Conservation (phyloP, 1,140 invertebrate genomes). For the Drosophila auraria region DNA sequence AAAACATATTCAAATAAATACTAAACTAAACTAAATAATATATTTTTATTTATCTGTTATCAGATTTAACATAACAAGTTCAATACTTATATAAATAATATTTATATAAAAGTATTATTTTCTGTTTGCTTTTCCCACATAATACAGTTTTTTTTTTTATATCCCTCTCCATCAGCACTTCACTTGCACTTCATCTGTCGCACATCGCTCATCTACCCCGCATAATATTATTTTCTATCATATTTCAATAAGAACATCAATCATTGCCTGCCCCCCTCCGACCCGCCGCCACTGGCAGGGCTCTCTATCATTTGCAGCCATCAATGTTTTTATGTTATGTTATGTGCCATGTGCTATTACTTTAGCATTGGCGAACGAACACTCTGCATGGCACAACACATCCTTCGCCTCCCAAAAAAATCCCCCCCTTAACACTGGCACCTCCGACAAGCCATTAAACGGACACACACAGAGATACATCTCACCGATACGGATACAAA, state of each 20-base stretch:
- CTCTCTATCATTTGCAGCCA: conserved; percentile 70
- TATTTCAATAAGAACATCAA: conserved; percentile 47
- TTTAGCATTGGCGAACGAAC: conserved; percentile 73
- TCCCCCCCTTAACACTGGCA: conserved; percentile 4
- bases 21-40: too few relatives aligned
- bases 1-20: not conserved
- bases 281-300: conserved; percentile 22
- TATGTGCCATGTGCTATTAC: conserved; percentile 77
- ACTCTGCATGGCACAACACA: conserved; percentile 49
- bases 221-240: conserved; percentile 50
- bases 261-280: conserved; percentile 20
- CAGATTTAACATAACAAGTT: not conserved
- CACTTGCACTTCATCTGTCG: conserved; percentile 21
- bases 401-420: not conserved
- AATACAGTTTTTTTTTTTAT: not conserved
- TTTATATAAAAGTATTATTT: not conserved
- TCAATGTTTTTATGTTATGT: conserved; percentile 77
- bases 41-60: too few relatives aligned
- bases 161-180: conserved; percentile 21
- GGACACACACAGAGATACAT: conserved; percentile 23
- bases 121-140: not conserved
- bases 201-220: conserved; percentile 14
- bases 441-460: conserved; percentile 55
- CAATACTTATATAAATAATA: not conserved
- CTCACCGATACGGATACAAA: conserved; percentile 41